These are phyloP conservation scores for Merodon equestris DNA, from an alignment of 2,888 invertebrate genomes.

Conservation along the genomic window DNA sequence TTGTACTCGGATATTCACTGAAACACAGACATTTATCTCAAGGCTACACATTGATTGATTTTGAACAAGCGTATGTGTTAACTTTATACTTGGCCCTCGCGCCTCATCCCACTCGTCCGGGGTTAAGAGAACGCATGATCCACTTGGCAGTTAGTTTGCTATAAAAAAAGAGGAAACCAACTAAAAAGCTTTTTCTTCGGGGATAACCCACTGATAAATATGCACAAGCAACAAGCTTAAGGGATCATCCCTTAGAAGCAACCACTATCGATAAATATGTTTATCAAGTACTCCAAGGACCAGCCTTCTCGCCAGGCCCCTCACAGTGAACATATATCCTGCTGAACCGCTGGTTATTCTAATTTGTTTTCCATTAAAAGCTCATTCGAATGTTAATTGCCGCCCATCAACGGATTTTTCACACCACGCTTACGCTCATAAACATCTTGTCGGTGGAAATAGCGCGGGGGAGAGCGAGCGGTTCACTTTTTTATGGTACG, in stretches of 20 bases:
- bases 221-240: not conserved
- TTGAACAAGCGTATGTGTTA: no score
- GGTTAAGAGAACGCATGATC: conserved; percentile 39
- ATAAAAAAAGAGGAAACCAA: conserved; percentile 17
- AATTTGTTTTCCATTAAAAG: conserved; percentile 41
- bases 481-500: not conserved
- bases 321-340: not conserved
- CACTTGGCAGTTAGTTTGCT: conserved; percentile 29
- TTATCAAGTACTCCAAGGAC: not conserved
- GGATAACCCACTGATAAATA: not conserved
- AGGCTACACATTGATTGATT: no score
- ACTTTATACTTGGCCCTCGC: no score
- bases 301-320: not conserved
- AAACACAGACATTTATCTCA: not conserved
- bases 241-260: no score
- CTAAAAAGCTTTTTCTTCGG: conserved; percentile 25
- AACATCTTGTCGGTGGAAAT: no score
- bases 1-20: no score
- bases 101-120: no score
- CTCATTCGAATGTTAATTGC: conserved; percentile 13
- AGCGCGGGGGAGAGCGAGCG: no score
- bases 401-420: conserved; percentile 4
- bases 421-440: not conserved
- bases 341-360: conserved; percentile 25
- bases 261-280: conserved; percentile 10